phyloP scores from a whole-genome alignment of 1,140 invertebrate species.

The Dolichoris vasculosae region DNA sequence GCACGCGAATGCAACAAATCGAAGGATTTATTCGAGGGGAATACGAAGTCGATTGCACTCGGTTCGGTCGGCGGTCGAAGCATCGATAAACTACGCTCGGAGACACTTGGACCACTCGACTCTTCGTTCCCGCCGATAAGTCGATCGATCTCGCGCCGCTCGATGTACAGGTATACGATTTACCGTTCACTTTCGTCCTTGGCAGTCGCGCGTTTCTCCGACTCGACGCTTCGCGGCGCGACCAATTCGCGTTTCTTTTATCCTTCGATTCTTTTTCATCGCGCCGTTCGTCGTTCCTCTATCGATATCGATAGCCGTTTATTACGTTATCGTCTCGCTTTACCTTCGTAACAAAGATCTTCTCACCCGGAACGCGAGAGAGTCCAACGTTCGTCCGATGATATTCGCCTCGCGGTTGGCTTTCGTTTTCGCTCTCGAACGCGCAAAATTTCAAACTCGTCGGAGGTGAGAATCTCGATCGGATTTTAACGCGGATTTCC shows the following conservation, averaged over 20 bases:
- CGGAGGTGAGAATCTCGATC: too few species aligned
- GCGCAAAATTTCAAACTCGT: too few species aligned
- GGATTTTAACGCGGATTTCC: too few species aligned
- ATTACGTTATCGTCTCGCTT: neutral
- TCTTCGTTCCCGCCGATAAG: slow-evolving; percentile 25
- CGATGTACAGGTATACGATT: neutral
- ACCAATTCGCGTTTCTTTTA: neutral
- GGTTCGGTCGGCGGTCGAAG: too few species aligned
- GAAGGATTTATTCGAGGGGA: neutral
- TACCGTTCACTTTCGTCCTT: slow-evolving; percentile 50
- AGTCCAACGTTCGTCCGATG: too few species aligned
- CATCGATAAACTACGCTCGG: neutral
- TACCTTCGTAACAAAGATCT: neutral
- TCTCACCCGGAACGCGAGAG: neutral
- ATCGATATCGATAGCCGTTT: neutral
- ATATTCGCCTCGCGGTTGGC: too few species aligned
- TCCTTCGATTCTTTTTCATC: slow-evolving; percentile 4
- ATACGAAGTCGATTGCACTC: too few species aligned
- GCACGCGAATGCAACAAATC: too few species aligned
- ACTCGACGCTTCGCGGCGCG: neutral
- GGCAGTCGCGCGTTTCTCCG: neutral
- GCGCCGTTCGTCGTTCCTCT: neutral
- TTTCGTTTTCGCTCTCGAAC: too few species aligned
- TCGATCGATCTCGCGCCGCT: slow-evolving; percentile 10
- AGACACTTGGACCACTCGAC: slow-evolving; percentile 13